These are phyloP conservation scores for Thripadectes ignobilis DNA, from an alignment of 2,797 vertebrate genomes.

Conservation along the genomic window DNA sequence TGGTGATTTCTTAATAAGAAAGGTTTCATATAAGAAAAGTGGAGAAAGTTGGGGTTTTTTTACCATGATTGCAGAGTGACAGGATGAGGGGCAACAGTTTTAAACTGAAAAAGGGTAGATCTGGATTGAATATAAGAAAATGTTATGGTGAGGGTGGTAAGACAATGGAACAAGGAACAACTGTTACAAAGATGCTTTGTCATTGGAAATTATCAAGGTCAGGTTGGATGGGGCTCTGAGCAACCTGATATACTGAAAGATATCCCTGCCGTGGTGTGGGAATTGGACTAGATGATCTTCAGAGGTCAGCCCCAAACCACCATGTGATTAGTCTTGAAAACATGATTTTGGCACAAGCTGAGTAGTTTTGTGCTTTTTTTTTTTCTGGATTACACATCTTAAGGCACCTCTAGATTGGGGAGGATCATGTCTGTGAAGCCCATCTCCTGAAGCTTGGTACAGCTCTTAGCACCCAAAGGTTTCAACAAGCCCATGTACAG, in stretches of 20 bases:
- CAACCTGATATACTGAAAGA: background rate
- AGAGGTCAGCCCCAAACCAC: background rate
- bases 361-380: background rate
- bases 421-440: background rate
- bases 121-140: background rate
- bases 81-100: background rate
- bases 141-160: background rate
- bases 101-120: background rate
- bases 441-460: background rate
- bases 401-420: background rate
- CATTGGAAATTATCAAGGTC: background rate
- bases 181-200: background rate
- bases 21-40: background rate
- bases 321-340: background rate
- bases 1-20: background rate
- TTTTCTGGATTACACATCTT: background rate
- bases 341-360: background rate
- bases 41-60: background rate
- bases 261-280: rapidly evolving
- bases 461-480: background rate
- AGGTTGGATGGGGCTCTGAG: background rate
- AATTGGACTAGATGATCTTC: background rate
- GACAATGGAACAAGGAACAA: background rate
- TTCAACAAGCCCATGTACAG: background rate
- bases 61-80: background rate